A percentile compares a stretch with the other conserved stretches of the same genome.
These are phyloP conservation scores for Lithosia quadra DNA, from an alignment of 2,888 invertebrate species.

Conservation along the genomic window DNA sequence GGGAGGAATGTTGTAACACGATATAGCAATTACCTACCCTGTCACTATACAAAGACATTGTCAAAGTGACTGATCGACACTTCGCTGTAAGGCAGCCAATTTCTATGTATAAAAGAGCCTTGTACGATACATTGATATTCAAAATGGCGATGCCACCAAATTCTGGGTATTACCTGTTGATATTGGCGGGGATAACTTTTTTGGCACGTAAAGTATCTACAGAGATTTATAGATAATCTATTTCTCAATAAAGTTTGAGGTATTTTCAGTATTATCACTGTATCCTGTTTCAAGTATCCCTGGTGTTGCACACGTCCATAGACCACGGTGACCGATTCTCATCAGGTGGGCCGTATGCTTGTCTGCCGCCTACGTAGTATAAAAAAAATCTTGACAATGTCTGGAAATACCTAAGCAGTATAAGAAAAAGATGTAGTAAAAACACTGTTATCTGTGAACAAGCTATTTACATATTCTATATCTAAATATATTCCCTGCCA, in stretches of 20 bases:
- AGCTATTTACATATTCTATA: conserved; percentile 6
- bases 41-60: conserved; percentile 1
- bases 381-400: too few species aligned
- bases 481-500: conserved; percentile 11
- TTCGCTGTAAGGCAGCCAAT: background rate
- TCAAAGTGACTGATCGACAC: conserved; percentile 4
- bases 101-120: background rate
- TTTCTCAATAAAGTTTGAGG: too few species aligned
- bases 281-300: too few species aligned
- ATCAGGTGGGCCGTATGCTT: too few species aligned
- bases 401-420: background rate
- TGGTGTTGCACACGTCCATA: too few species aligned
- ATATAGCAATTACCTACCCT: background rate
- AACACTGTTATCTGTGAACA: background rate
- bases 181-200: background rate
- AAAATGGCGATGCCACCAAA: background rate
- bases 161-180: background rate
- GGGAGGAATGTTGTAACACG: background rate
- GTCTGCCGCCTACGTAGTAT: too few species aligned
- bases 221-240: too few species aligned
- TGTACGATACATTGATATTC: background rate
- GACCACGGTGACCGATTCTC: too few species aligned
- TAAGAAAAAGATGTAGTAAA: background rate
- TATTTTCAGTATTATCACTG: too few species aligned
- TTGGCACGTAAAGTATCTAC: too few species aligned